Conservation (phyloP, 2,888 invertebrate species). For the Tupiocoris notatus region DNA sequence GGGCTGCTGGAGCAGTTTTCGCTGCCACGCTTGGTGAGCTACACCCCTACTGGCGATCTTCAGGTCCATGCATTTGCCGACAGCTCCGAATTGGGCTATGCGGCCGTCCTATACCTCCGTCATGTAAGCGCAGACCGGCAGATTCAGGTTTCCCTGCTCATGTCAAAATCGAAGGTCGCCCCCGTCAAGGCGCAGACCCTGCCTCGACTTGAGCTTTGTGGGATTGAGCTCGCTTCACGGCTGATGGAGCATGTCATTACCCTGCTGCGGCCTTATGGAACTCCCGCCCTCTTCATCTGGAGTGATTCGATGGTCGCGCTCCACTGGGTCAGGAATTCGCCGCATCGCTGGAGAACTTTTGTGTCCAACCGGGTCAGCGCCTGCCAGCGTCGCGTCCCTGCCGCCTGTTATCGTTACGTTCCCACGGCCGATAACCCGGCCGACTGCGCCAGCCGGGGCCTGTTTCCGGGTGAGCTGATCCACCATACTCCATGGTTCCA, state of each 20-base stretch:
- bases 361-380: constrained; percentile 23
- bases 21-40: background rate
- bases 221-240: constrained; percentile 18
- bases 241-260: constrained; percentile 1
- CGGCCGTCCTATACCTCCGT: constrained; percentile 39
- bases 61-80: constrained; percentile 43
- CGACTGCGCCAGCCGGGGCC: constrained; percentile 20
- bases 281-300: background rate
- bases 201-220: constrained; percentile 45
- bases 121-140: background rate
- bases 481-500: background rate
- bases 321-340: background rate
- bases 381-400: background rate
- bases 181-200: constrained; percentile 43
- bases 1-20: background rate
- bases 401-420: constrained; percentile 11
- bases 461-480: background rate
- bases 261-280: background rate
- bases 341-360: constrained; percentile 21
- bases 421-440: constrained; percentile 12
- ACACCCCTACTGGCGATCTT: background rate
- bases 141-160: constrained; percentile 3
- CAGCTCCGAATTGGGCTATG: constrained; percentile 41
- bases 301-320: constrained; percentile 16
- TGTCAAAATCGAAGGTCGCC: constrained; percentile 43